These are phyloP conservation scores for Thunnus albacares DNA, from an alignment of 2,797 vertebrate genomes.

Conservation along the genomic window DNA sequence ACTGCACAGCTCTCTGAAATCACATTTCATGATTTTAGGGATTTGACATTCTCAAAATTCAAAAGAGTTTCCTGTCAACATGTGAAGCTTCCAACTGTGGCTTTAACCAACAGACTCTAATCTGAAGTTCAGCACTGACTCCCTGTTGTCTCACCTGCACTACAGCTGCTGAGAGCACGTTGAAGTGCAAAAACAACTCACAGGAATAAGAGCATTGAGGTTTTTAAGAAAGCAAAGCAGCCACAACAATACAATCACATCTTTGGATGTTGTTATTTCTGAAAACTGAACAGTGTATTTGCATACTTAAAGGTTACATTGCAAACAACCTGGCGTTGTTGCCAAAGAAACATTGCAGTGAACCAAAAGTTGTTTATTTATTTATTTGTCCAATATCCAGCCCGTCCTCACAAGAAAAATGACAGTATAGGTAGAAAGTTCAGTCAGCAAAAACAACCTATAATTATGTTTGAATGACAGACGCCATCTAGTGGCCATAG, in stretches of 20 bases:
- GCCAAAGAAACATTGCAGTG: slow-evolving; percentile 22
- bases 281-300: slow-evolving; percentile 39
- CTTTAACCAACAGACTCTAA: slow-evolving; percentile 49
- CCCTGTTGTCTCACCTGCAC: slow-evolving; percentile 49
- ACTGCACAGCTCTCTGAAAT: slow-evolving; percentile 49
- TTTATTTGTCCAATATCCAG: slow-evolving; percentile 42
- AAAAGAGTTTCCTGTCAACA: slow-evolving; percentile 47
- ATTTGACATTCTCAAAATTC: slow-evolving; percentile 54
- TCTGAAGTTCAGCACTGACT: slow-evolving; percentile 57
- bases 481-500: too few species aligned
- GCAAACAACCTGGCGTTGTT: slow-evolving; percentile 36
- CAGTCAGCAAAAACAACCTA: too few species aligned
- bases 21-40: slow-evolving; percentile 52
- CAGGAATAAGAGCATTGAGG: slow-evolving; percentile 32
- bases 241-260: slow-evolving; percentile 35
- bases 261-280: slow-evolving; percentile 42
- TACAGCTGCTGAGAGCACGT: slow-evolving; percentile 53
- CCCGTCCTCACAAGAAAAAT: too few species aligned
- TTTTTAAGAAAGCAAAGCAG: slow-evolving; percentile 35
- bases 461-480: too few species aligned
- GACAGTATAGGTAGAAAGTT: too few species aligned
- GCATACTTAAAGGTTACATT: slow-evolving; percentile 48
- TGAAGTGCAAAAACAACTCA: slow-evolving; percentile 55
- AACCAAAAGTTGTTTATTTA: slow-evolving; percentile 36
- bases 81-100: slow-evolving; percentile 47